These are phyloP conservation scores for Pycnomerus fuliginosus DNA, from an alignment of 2,888 invertebrate species.

Conservation along the genomic window DNA sequence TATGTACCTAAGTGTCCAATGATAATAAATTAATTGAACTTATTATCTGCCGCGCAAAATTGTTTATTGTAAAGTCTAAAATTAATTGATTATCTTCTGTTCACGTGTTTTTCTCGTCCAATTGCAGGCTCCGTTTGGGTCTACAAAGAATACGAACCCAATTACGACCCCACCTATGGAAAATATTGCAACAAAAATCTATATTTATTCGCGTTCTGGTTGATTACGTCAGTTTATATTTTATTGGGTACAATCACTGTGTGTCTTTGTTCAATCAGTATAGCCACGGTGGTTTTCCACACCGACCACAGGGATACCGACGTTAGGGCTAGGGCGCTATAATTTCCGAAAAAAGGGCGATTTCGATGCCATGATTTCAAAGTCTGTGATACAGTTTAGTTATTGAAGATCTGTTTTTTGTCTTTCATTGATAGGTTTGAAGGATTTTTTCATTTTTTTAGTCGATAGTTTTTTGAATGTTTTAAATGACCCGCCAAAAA, in stretches of 20 bases:
- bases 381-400: constrained; percentile 21
- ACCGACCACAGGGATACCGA: constrained; percentile 36
- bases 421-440: too few relatives aligned
- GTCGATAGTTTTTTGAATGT: too few relatives aligned
- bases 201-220: constrained; percentile 70
- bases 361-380: constrained; percentile 17
- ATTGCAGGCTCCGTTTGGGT: constrained; percentile 67
- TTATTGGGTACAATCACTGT: constrained; percentile 56
- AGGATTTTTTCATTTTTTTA: too few relatives aligned
- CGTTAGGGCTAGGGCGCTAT: constrained; percentile 15
- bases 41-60: too few relatives aligned
- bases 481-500: too few relatives aligned
- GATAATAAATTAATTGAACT: too few relatives aligned
- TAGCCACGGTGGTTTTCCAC: constrained; percentile 50
- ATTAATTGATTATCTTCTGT: too few relatives aligned
- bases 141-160: constrained; percentile 64
- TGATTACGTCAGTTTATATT: constrained; percentile 65
- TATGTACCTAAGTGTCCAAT: too few relatives aligned
- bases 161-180: constrained; percentile 54
- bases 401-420: too few relatives aligned
- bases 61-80: too few relatives aligned
- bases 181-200: constrained; percentile 66
- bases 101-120: background rate
- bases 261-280: constrained; percentile 59
- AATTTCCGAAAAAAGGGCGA: background rate